These are phyloP conservation scores for Selene dorsalis DNA, from an alignment of 2,797 vertebrate species.

Conservation along the genomic window DNA sequence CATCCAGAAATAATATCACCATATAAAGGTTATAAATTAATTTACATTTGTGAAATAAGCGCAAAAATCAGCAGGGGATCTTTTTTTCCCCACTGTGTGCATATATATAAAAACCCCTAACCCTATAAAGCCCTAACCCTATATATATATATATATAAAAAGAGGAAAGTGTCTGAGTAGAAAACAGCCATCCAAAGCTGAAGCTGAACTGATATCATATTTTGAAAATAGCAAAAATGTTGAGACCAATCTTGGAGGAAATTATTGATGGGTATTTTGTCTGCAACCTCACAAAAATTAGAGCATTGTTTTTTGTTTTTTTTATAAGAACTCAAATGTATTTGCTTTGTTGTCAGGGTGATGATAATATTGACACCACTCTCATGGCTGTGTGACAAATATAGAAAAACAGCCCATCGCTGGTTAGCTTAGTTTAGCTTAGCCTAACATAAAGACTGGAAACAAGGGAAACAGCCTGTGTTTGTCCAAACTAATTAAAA, in stretches of 20 bases:
- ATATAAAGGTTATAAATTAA: too few species aligned
- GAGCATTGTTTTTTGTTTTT: too few species aligned
- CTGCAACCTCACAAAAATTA: background rate
- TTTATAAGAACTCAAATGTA: too few species aligned
- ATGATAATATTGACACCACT: background rate
- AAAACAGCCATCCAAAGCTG: background rate
- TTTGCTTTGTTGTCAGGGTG: background rate
- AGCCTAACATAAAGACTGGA: background rate
- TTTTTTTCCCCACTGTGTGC: too few species aligned
- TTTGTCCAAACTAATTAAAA: background rate
- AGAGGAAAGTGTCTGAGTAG: background rate
- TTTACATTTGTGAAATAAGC: too few species aligned
- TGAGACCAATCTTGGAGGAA: background rate
- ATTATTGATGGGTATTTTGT: background rate
- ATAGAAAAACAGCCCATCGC: background rate
- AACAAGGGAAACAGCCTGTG: background rate
- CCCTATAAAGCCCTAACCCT: too few species aligned
- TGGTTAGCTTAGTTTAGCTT: conserved; percentile 10
- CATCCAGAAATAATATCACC: too few species aligned
- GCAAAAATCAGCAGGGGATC: too few species aligned
- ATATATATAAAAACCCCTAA: too few species aligned
- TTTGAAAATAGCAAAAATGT: background rate
- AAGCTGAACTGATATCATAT: too few species aligned
- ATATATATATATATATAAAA: background rate
- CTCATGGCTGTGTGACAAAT: rapidly evolving